A percentile compares a stretch with the other conserved stretches of the same genome.
Conservation (phyloP, 2,797 vertebrate species). For the Balearica regulorum region DNA sequence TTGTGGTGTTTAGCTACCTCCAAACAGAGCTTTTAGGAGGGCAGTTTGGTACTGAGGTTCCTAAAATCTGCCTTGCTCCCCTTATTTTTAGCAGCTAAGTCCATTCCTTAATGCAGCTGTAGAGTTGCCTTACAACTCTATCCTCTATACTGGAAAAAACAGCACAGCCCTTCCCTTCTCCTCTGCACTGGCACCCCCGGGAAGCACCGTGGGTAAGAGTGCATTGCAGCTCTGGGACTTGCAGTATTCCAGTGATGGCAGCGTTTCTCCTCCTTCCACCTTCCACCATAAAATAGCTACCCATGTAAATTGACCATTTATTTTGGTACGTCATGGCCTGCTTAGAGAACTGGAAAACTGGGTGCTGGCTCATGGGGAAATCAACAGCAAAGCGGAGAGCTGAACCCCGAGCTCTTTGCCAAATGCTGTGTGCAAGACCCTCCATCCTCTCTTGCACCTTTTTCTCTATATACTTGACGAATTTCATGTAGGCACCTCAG, state of each 20-base stretch:
- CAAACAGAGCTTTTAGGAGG: background rate
- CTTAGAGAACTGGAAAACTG: background rate
- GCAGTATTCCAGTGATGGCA: background rate
- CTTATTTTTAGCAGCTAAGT: background rate
- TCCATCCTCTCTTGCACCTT: background rate
- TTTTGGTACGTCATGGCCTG: background rate
- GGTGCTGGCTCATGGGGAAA: background rate
- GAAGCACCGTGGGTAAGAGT: background rate
- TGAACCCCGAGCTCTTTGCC: background rate
- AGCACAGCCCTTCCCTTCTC: background rate
- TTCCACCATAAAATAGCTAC: background rate
- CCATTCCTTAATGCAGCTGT: background rate
- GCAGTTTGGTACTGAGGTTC: background rate
- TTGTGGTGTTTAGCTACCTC: background rate
- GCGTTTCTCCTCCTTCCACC: background rate
- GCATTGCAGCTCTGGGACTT: background rate
- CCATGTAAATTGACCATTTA: background rate
- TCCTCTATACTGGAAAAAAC: background rate
- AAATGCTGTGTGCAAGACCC: background rate
- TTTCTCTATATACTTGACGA: background rate
- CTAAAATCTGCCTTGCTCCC: background rate
- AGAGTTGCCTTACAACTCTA: background rate
- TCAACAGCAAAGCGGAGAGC: background rate
- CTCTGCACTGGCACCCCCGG: background rate
- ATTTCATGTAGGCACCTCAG: background rate